Evolutionary conservation across 2,113 vertebrate species (phyloP), one percentile per base, ranked within the genome.

Genomic region (Hippocampus guttulatus): DNA sequence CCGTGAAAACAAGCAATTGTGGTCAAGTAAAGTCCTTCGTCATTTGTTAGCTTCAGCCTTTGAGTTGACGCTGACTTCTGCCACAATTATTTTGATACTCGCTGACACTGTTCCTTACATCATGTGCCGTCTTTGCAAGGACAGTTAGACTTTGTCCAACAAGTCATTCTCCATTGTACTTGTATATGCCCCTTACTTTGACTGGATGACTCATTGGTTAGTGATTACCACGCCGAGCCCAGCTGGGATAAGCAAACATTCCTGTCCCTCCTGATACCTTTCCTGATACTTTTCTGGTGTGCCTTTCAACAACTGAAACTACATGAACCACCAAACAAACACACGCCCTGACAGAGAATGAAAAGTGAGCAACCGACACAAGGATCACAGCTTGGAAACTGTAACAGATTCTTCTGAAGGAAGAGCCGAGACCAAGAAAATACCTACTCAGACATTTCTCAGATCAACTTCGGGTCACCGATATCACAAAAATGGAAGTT

Each of bases 181-280:
- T 73, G 64, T 77, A 78, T 49, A 49, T 73, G 70, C 65, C 58
- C 70, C 52, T 67, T 38, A 51, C 67, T 73, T 15, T 67, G 65
- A n/a, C 20, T 23, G 8, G 54, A 58, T 86, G 85, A 87, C 75
- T 87, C 80, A 85, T 67, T 73, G 76, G 78, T 86, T 85, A 81
- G 81, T 81, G 67, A 85, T 86, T 77, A 52, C 75, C 52, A 30
- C 78, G 67, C 65, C 70, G 75, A 68, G 78, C 73, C 63, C 71
- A 52, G 62, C 64, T 76, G 65, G 61, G 55, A 84, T 74, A 67
- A 82, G n/a, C 49, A 70, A 61, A 70, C 75, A 75, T 76, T 78
- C 68, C 75, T 73, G 51, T 74, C 55, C 69, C 67, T 69, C 66
- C 64, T 27, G 43, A 61, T 61, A 61, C 58, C 58, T 61, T 61